phyloP scores from a whole-genome alignment of 2,797 vertebrate genomes.

The Cynopterus sphinx region DNA sequence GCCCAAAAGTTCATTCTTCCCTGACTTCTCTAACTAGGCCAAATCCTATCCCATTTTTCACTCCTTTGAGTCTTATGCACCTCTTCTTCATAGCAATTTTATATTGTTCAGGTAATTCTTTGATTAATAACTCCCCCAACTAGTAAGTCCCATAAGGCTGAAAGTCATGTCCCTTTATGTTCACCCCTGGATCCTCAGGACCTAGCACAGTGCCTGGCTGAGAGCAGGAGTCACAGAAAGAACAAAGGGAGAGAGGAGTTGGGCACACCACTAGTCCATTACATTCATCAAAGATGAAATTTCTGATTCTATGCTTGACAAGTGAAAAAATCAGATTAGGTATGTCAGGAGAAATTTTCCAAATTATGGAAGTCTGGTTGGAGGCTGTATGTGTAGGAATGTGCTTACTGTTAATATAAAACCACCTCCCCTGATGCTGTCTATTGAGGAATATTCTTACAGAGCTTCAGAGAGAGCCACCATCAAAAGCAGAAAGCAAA shows the following conservation, averaged over 20 bases:
- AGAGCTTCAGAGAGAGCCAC: neutral
- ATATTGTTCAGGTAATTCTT: neutral
- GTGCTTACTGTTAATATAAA: neutral
- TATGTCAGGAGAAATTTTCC: neutral
- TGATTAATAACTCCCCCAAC: neutral
- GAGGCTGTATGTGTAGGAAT: neutral
- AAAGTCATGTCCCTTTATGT: neutral
- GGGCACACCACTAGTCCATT: neutral
- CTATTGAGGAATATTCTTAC: neutral
- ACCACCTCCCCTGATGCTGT: neutral
- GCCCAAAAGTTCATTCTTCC: neutral
- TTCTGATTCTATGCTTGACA: neutral
- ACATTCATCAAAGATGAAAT: neutral
- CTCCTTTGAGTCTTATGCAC: neutral
- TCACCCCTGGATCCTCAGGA: neutral
- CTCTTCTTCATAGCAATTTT: neutral
- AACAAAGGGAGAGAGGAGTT: neutral
- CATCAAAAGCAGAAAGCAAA: neutral
- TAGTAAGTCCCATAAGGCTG: neutral
- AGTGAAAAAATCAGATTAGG: neutral
- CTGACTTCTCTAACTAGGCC: neutral
- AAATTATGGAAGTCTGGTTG: neutral
- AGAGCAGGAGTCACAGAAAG: neutral
- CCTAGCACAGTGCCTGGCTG: neutral
- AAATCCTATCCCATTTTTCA: neutral